Base-by-base conservation (phyloP, 2,888 invertebrate species). In the Anodontia alba region DNA sequence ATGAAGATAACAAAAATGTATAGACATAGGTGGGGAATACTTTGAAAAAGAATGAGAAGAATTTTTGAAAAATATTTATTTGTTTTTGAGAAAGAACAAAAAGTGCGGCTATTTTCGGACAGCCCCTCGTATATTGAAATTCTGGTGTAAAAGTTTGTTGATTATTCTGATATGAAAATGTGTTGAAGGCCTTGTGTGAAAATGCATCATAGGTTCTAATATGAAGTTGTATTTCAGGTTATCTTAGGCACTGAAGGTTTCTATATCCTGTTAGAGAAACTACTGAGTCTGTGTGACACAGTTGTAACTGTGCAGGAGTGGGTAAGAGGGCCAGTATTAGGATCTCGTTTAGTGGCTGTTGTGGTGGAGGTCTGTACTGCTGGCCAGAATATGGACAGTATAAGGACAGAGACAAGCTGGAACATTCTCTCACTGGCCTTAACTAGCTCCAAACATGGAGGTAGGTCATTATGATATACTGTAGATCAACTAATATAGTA, bases 261-360 rank as follows among this genome's bases (percentile, higher is more conserved):
- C 67, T 83, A 84, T 49, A 76, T 82, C 23, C 73, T 90, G 51
- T 38, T 89, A 31, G 75, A 80, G 42, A 87, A 87, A 54, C 74
- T 87, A 42, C 78, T 89, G 49, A 20, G 26, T 1, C 73, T 83
- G 12, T 76, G 82, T 36, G 31, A 36, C 10, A 57, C 72, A 12
- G 72, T 75, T 38, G 31, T 26, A 8, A 71, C 81, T 23, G 81
- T 90, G 8, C 66, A 51, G 8, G 62, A 80, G 10, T 92, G 92
- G 91, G 69, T 92, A 67, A 78, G 82, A 54, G 84, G 91, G 66
- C 78, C 77, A 10, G 80, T 78, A 29, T 89, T 93, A 66, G 91
- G 90, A 10, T 79, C 87, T 49, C 87, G 80, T 70, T 77, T 92
- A 51, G 78, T 90, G 26, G 69, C 71, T 23, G 80, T 90, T n/a